Base-by-base conservation (phyloP, 2,888 invertebrate species). In the Dryobotodes eremita region DNA sequence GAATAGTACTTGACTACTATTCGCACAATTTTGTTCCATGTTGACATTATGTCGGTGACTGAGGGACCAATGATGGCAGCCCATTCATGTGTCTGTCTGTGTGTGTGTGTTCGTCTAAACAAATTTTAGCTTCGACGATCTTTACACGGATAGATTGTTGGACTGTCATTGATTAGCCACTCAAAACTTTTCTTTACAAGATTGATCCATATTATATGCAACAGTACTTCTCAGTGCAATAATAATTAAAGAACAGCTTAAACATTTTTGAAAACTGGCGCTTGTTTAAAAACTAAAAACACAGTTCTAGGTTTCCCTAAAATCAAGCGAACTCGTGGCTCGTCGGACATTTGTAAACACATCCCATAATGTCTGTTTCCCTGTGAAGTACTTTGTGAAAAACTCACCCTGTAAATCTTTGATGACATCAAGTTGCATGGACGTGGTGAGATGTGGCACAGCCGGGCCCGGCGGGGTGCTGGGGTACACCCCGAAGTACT, bases 401-500 rank as follows among this genome's bases (percentile, higher is more conserved):
- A 42, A 31, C 72, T 69, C 20, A 84, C 82, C 82, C 4, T 65
- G 66, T 15, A 61, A 89, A 94, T 95, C 95, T 93, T 94, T 94
- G 4, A 82, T 77, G 17, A 94, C 89, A 75, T 95, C 95, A 76
- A 96, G 83, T 84, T 94, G 95, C 95, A 96, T 96, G 8, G 96
- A 96, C 2, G 96, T 96, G 6, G 96, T 96, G 55, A 95, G 92
- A 88, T 94, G 95, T 0, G 95, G 94, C 6, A 94, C 87, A 2
- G 92, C 79, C 17, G 93, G 91, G 0, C 89, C 92, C 0, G 94
- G 73, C 0, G 94, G 92, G 3, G 96, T 95, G 78, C 94, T 95
- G 2, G 94, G 91, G 82, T 95, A 97, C 65, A 97, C 94, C 55
- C 97, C 97, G 89, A 97, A 98, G 89, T 97, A 97, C 55, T 97